A percentile compares a stretch with the other conserved stretches of the same genome.
phyloP scores from a whole-genome alignment of 2,888 invertebrate genomes.

The Xylocampa areola region DNA sequence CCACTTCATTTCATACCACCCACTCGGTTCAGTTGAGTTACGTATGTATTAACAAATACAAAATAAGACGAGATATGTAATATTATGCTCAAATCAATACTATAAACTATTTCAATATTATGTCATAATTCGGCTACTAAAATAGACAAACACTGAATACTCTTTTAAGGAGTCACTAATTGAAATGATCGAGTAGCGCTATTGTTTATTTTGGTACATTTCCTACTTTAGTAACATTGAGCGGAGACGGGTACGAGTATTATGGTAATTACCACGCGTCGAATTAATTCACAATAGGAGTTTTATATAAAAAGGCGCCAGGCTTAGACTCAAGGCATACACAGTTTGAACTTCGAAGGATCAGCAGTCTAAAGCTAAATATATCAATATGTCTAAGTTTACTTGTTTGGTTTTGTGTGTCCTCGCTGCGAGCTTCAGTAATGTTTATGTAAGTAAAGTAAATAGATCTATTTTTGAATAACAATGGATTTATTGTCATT shows the following conservation, averaged over 20 bases:
- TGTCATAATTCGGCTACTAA: no score
- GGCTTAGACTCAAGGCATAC: constrained; percentile 23
- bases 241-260: constrained; percentile 24
- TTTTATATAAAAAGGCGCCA: constrained; percentile 48
- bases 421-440: constrained; percentile 15
- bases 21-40: no score
- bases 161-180: constrained; percentile 5
- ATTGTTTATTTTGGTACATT: constrained; percentile 28
- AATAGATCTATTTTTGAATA: neutral
- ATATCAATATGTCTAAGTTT: constrained; percentile 38
- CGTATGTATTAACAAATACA: no score
- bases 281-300: constrained; percentile 26
- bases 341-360: constrained; percentile 11
- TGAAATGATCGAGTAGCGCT: constrained; percentile 20
- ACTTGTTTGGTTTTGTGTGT: constrained; percentile 24
- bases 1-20: no score
- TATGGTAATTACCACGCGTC: constrained; percentile 47
- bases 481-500: no score
- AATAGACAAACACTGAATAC: neutral
- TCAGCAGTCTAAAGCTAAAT: constrained; percentile 1
- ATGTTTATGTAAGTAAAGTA: constrained; percentile 38
- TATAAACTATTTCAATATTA: no score
- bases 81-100: no score
- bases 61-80: no score
- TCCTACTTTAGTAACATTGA: constrained; percentile 39